Base-by-base conservation (phyloP, 1,140 invertebrate species). In the Diachasmimorpha longicaudata region DNA sequence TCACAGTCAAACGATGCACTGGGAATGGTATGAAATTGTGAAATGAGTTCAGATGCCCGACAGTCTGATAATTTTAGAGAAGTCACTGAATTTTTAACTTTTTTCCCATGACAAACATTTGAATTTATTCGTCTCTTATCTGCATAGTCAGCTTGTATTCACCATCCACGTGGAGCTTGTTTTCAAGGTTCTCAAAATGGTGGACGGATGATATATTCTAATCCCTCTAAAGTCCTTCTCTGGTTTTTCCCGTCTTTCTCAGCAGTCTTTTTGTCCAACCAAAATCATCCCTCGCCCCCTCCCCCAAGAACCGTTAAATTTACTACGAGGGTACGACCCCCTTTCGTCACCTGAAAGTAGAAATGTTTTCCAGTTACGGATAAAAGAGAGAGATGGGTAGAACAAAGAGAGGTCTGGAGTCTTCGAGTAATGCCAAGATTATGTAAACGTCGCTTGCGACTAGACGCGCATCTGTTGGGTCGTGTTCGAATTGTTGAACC, bases 401-500 rank as follows among this genome's bases (percentile, higher is more conserved):
- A 52, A 52, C 48, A 52, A 52, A 37, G 36, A 25, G 67, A 25
- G 55, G 78, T 80, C 80, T 81, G 79, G 80, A 84, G 79, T 58
- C 19, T 58, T 79, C 80, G 81, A 85, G 80, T 87, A 87, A 86
- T 87, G 79, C 81, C 81, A 85, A 86, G 85, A 87, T 86, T 87
- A 87, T 87, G 84, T 86, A 87, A 87, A 86, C 85, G 85, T 87
- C 84, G 85, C 80, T 85, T 80, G 71, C 21, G 79, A 78, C 76
- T 82, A 83, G 81, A 84, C 79, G 82, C 81, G 79, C 82, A 83
- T 85, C 80, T 85, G 83, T 83, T 83, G 78, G 81, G 79, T 81
- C 79, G 78, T 75, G 80, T 84, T 85, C 82, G 81, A 82, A 85
- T 86, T 83, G 81, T 82, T 83, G 78, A 74, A 72, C 80, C 78